Evolutionary conservation across 1,140 invertebrate genomes (phyloP), one percentile per base, ranked within the genome.

Genomic region (Pinna nobilis): DNA sequence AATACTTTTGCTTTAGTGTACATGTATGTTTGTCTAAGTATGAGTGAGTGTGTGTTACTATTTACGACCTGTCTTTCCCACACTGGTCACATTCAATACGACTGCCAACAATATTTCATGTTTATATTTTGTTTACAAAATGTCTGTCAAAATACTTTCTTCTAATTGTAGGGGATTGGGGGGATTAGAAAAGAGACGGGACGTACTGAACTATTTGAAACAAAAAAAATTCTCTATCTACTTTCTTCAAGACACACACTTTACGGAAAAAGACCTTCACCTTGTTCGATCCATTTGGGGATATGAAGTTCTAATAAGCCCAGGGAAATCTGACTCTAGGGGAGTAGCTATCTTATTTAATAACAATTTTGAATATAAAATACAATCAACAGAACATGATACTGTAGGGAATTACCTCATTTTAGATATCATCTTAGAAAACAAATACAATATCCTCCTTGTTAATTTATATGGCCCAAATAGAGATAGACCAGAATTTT

Each of bases 391-490:
- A 5, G 51, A 33, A 37, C 18, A 20, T 13, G 68, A 70, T 39
- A 57, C 3, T 20, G 47, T 35, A 23, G 68, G 68, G 1, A 61
- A 61, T 30, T 61, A 50, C 39, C 3, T 61, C 20, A 50, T 63
- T 9, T 35, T 49, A 25, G 57, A 70, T 33, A 70, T 70, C 39
- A 50, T 32, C 30, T 20, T 70, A 35, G 68, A 41, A 20, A 51
- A 61, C 33, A 61, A 23, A 37, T 70, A 20, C 51, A 50, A 53
- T 28, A 32, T 70, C 30, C 25, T 39, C n/a, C 35, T 70, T 9
- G 49, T 70, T 25, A 61, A 61, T 51, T n/a, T 70, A 50, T 70
- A 70, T 70, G 68, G 68, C 25, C 68, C 67, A 70, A 70, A 70
- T 25, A 55, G 53, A 61, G 68, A 70, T 41, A 33, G 35, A 9